These are phyloP conservation scores for Monopterus albus DNA, from an alignment of 2,113 vertebrate species.

Conservation along the genomic window DNA sequence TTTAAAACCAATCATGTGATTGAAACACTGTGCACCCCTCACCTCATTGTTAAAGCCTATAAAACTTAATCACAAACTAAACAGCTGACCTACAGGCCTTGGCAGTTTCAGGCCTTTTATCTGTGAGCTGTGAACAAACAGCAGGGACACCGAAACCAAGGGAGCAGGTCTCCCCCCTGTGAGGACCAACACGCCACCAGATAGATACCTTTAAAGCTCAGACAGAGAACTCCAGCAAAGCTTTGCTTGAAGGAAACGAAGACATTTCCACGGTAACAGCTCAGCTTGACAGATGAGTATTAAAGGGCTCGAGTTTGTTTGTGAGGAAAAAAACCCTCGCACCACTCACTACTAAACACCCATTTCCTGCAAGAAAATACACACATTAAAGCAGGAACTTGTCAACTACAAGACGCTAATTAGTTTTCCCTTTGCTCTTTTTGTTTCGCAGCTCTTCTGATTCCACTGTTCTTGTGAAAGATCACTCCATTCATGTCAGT, in stretches of 20 bases:
- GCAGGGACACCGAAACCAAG: not conserved
- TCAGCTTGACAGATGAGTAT: conserved; percentile 36
- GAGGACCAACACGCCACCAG: conserved; percentile 47
- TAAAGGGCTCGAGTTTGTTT: conserved; percentile 23
- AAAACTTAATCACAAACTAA: conserved; percentile 37
- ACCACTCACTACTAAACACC: not conserved
- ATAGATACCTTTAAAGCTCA: conserved; percentile 60
- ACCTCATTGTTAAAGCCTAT: not conserved
- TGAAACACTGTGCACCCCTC: not conserved
- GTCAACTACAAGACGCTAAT: not conserved
- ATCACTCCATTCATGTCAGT: conserved; percentile 44
- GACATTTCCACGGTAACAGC: conserved; percentile 3
- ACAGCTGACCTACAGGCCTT: conserved; percentile 44
- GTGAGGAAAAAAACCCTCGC: not conserved
- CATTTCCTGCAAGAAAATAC: conserved; percentile 4
- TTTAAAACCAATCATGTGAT: not conserved
- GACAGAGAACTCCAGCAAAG: conserved; percentile 31
- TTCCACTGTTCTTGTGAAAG: conserved; percentile 56
- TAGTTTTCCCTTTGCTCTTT: conserved; percentile 24
- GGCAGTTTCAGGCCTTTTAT: conserved; percentile 35
- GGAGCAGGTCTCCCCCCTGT: conserved; percentile 9
- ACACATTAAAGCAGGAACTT: not conserved
- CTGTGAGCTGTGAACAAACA: conserved; percentile 17
- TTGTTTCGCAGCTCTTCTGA: conserved; percentile 32
- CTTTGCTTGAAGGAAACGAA: conserved; percentile 39